Base-by-base conservation (phyloP, 2,113 vertebrate genomes). In the Polypterus senegalus region DNA sequence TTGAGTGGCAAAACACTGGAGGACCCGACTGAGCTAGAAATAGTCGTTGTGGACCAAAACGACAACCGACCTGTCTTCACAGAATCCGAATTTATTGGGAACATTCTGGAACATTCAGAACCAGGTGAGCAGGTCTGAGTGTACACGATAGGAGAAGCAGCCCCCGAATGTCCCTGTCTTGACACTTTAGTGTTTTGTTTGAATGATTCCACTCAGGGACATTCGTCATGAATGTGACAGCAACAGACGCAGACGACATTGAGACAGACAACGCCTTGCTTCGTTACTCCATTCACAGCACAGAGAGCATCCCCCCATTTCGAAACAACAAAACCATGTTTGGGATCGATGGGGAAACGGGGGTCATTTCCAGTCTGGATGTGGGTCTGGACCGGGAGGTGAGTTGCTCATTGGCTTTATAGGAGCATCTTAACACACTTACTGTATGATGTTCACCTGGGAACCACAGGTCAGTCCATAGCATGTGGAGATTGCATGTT, bases 41-140 rank as follows among this genome's bases (percentile, higher is more conserved):
- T 98, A 3, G 78, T 95, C 4, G 94, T 98, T 45, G 78, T 98
- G 77, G 94, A 98, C 68, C 93, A 97, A 84, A 98, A 98, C 0
- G 96, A 98, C 84, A 94, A 98, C 82, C 82, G 91, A 60, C 96
- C 96, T 0, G 73, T 72, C 49, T 98, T 98, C 75, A 72, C 61
- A 58, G 78, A 86, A 62, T 78, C 81, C 0, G 69, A 77, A 2
- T 97, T 96, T 67, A 66, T 62, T 0, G 93, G 91, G 3, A 71
- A 2, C 0, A 83, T 98, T 62, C 57, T 83, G n/a, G 96, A 98
- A 74, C 93, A 93, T 0, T 89, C 94, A 0, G 71, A 77, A 54
- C 92, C 96, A 86, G 94, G 96, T 98, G 73, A 69, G 71, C 45
- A 1, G 10, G 0, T 27, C 27, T 27, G 27, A 27, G 27, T 27